These are phyloP conservation scores for Ephydatia muelleri DNA, from an alignment of 37 sponge, comb jelly and placozoan genomes.

Conservation along the genomic window DNA sequence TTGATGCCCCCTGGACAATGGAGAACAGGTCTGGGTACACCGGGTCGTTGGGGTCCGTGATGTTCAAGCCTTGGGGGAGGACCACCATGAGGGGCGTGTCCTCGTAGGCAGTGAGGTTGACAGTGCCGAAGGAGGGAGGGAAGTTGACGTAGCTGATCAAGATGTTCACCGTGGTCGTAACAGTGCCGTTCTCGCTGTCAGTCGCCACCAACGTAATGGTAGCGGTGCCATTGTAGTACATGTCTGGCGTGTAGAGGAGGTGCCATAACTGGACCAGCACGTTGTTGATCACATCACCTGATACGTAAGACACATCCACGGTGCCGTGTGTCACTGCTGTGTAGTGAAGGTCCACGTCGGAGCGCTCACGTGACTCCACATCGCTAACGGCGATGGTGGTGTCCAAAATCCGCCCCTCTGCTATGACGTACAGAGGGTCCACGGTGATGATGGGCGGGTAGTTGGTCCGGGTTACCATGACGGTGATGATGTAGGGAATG, in stretches of 20 bases:
- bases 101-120: slow-evolving; percentile 48
- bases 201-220: slow-evolving; percentile 48
- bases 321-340: no score
- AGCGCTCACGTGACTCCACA: no score
- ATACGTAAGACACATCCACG: no score
- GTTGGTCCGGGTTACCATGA: slow-evolving; percentile 69
- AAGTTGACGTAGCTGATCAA: slow-evolving; percentile 69
- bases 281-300: no score
- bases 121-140: slow-evolving; percentile 72
- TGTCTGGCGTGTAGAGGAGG: slow-evolving; percentile 66
- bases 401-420: no score
- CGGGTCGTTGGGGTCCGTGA: slow-evolving; percentile 68
- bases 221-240: slow-evolving; percentile 66
- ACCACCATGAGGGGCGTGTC: slow-evolving; percentile 44
- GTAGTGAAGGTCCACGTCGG: no score
- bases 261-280: slow-evolving; percentile 31
- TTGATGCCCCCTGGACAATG: slow-evolving; percentile 35
- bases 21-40: slow-evolving; percentile 69
- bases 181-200: slow-evolving; percentile 54
- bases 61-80: slow-evolving; percentile 62
- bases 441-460: slow-evolving; percentile 60
- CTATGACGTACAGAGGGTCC: no score
- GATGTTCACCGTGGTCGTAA: slow-evolving; percentile 42
- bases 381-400: neutral
- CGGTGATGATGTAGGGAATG: slow-evolving; percentile 15